These are phyloP conservation scores for Hypotaenidia philippensis DNA, from an alignment of 2,797 vertebrate species.

Conservation along the genomic window DNA sequence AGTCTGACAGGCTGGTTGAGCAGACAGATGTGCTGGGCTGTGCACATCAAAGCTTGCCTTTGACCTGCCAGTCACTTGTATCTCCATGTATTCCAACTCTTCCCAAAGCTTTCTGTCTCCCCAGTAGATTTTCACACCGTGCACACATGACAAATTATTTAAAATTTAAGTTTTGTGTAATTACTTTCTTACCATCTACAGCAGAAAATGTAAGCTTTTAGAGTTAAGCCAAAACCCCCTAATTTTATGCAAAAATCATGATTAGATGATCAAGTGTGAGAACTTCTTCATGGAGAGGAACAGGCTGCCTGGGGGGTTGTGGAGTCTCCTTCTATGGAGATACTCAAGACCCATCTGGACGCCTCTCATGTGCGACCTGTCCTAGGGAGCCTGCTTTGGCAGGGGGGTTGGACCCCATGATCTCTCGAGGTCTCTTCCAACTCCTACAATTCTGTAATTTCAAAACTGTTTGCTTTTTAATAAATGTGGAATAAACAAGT, in stretches of 20 bases:
- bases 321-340: too few species aligned
- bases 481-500: background rate
- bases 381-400: too few species aligned
- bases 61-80: conserved; percentile 49
- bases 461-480: background rate
- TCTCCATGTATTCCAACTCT: background rate
- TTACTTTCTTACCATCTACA: background rate
- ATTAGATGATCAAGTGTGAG: background rate
- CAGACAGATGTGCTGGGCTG: background rate
- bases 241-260: background rate
- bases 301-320: too few species aligned
- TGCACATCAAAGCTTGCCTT: conserved; percentile 56
- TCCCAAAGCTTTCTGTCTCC: conserved; percentile 24
- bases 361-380: too few species aligned
- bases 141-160: conserved; percentile 3
- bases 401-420: too few species aligned
- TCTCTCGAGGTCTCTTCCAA: too few species aligned
- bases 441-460: too few species aligned
- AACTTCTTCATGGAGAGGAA: too few species aligned
- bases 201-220: background rate
- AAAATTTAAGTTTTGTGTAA: background rate
- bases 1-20: conserved; percentile 29
- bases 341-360: too few species aligned
- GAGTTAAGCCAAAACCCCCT: background rate
- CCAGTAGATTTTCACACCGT: background rate